Evolutionary conservation across 1,140 invertebrate genomes (phyloP).

Genomic region (Mycetomoellerius zeteki): DNA sequence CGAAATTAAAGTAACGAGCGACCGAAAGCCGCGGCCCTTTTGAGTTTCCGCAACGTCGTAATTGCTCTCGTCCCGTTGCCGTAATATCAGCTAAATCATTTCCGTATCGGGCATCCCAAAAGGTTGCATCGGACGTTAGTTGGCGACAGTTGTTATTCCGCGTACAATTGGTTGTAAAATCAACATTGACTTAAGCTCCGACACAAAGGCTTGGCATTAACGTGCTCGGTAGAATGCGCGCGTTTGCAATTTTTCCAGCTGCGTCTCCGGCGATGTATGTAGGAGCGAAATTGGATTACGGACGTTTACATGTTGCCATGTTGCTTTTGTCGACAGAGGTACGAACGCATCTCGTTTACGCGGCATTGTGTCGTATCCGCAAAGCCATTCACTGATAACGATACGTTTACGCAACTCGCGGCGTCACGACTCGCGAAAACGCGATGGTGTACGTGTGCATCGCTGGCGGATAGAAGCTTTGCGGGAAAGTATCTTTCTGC

Average conservation of each 20-base stretch:
- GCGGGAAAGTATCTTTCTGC: neutral
- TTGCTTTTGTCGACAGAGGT: neutral
- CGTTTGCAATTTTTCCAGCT: conserved; percentile 52
- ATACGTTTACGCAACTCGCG: neutral
- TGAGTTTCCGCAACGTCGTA: conserved; percentile 21
- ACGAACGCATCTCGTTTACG: conserved; percentile 24
- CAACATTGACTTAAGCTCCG: conserved; percentile 65
- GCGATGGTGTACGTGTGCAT: neutral
- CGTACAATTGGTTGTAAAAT: conserved; percentile 57
- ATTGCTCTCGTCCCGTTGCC: neutral
- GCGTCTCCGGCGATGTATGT: conserved; percentile 12
- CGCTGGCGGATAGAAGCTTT: neutral
- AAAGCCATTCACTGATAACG: conserved; percentile 18
- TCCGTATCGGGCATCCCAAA: conserved; percentile 2
- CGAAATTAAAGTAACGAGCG: conserved; percentile 45
- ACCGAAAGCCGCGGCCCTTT: conserved; percentile 19
- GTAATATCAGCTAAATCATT: conserved; percentile 17
- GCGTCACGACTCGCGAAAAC: neutral
- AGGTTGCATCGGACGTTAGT: neutral
- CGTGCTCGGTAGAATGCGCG: conserved; percentile 4
- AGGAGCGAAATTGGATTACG: conserved; percentile 54
- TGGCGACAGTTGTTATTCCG: conserved; percentile 28
- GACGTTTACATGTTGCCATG: conserved; percentile 31
- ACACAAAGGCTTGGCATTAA: conserved; percentile 55
- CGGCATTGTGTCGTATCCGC: neutral